A percentile compares a stretch with the other conserved stretches of the same genome.
phyloP scores from a whole-genome alignment of 2,888 invertebrate species.

The Harpalus rubripes region DNA sequence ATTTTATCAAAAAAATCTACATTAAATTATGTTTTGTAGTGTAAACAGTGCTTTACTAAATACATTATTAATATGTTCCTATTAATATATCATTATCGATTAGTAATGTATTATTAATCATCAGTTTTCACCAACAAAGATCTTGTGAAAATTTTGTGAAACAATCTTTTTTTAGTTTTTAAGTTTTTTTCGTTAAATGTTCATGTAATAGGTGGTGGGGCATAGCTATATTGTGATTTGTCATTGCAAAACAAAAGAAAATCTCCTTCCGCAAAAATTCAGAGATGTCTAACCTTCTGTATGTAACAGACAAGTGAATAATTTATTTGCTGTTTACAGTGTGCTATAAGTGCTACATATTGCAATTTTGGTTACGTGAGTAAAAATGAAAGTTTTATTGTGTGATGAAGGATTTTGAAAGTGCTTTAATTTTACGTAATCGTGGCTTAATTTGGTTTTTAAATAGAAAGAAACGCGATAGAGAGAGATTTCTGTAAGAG shows the following conservation, averaged over 20 bases:
- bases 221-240: slow-evolving; percentile 60
- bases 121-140: not conserved
- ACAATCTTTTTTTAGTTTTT: slow-evolving; percentile 16
- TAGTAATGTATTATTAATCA: too few species aligned
- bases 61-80: too few species aligned
- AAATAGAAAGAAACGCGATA: not conserved
- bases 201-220: slow-evolving; percentile 48
- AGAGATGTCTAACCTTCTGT: slow-evolving; percentile 30
- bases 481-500: slow-evolving; percentile 8
- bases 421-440: slow-evolving; percentile 49
- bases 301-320: slow-evolving; percentile 13
- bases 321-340: not conserved
- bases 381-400: slow-evolving; percentile 42
- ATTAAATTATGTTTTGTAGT: too few species aligned
- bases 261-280: not conserved
- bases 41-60: too few species aligned
- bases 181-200: slow-evolving; percentile 46
- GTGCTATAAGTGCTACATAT: slow-evolving; percentile 17
- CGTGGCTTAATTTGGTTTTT: slow-evolving; percentile 39
- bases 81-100: too few species aligned
- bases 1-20: too few species aligned
- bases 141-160: not conserved
- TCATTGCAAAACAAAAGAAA: slow-evolving; percentile 54
- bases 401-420: slow-evolving; percentile 37
- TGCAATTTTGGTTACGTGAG: slow-evolving; percentile 38